These are phyloP conservation scores for Mythimna loreyi DNA, from an alignment of 2,888 invertebrate species.

Conservation along the genomic window DNA sequence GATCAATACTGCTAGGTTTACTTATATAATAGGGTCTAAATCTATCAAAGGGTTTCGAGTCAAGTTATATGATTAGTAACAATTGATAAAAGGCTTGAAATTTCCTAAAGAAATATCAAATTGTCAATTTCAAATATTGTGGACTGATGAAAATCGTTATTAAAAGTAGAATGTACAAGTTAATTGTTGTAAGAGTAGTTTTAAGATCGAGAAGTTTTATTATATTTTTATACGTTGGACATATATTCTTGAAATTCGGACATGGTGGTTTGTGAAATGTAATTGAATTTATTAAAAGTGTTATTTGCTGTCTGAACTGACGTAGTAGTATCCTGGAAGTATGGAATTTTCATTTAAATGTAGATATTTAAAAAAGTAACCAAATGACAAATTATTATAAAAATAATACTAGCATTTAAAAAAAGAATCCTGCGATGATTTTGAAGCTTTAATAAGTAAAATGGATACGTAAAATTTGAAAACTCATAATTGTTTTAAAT, in stretches of 20 bases:
- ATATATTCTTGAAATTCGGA: background rate
- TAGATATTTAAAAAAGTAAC: background rate
- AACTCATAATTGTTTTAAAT: too few relatives aligned
- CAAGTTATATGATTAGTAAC: background rate
- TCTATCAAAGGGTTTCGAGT: slow-evolving; percentile 9
- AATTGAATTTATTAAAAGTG: slow-evolving; percentile 1
- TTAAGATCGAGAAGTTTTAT: slow-evolving; percentile 1
- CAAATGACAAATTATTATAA: too few relatives aligned
- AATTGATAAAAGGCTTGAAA: background rate
- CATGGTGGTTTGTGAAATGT: slow-evolving; percentile 11
- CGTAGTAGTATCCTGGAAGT: too few relatives aligned
- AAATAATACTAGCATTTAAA: background rate
- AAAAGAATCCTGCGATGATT: slow-evolving; percentile 11
- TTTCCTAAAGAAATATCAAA: too few relatives aligned
- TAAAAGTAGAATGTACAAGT: background rate
- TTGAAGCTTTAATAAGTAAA: slow-evolving; percentile 8
- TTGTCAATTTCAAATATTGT: too few relatives aligned
- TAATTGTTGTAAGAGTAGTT: slow-evolving; percentile 17
- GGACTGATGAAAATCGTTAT: too few relatives aligned
- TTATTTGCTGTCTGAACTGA: background rate
- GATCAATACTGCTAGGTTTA: slow-evolving; percentile 74
- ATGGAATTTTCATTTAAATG: background rate
- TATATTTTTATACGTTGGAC: background rate
- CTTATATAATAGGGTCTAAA: slow-evolving; percentile 11
- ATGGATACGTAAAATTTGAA: background rate